phyloP scores from a whole-genome alignment of 1,140 invertebrate species.

The Macrosteles quadrilineatus region DNA sequence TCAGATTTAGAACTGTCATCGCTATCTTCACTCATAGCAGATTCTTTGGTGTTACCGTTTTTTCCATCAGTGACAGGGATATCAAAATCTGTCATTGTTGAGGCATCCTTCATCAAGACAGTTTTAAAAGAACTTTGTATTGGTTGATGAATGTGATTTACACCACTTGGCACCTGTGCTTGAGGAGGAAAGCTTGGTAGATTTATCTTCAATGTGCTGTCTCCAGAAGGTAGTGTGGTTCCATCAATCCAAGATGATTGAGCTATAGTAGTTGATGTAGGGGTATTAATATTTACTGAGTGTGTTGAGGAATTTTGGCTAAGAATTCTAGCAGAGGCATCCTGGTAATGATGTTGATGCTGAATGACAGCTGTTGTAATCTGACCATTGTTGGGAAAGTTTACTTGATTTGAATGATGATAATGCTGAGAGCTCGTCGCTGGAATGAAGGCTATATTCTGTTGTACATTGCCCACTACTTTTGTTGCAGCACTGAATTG shows the following conservation, averaged over 20 bases:
- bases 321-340: not conserved
- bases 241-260: slow-evolving; percentile 13
- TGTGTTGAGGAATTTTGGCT: not conserved
- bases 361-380: not conserved
- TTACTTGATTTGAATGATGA: slow-evolving; percentile 19
- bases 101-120: not conserved
- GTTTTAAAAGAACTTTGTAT: not conserved
- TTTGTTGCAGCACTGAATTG: slow-evolving; percentile 6
- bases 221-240: not conserved
- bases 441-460: not conserved
- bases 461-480: slow-evolving; percentile 2
- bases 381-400: slow-evolving; percentile 11
- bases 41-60: not conserved
- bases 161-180: not conserved
- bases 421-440: slow-evolving; percentile 4
- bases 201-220: not conserved
- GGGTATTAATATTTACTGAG: not conserved
- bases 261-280: not conserved
- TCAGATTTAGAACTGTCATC: slow-evolving; percentile 19
- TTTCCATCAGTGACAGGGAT: not conserved
- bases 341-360: slow-evolving; percentile 9
- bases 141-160: not conserved
- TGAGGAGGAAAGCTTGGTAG: slow-evolving; percentile 10
- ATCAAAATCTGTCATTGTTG: slow-evolving; percentile 27
- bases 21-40: slow-evolving; percentile 15